A percentile compares a stretch with the other conserved stretches of the same genome.
Conservation (phyloP, 2,113 vertebrate species). For the Catharus minimus region DNA sequence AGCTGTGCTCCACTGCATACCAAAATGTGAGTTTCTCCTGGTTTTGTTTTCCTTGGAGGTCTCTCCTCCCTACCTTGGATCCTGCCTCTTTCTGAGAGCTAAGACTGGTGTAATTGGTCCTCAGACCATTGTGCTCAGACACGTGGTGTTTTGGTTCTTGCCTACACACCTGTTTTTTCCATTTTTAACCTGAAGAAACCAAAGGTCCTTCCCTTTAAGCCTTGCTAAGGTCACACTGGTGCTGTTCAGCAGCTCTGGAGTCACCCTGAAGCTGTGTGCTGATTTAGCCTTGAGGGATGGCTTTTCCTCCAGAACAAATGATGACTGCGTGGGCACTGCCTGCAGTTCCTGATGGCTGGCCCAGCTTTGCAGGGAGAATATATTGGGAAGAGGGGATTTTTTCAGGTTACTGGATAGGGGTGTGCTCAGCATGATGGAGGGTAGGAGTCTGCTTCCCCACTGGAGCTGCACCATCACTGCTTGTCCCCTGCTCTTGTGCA, state of each 20-base stretch:
- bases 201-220: background rate
- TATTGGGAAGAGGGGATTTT: background rate
- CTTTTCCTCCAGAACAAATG: background rate
- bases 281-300: background rate
- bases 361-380: background rate
- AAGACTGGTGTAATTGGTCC: background rate
- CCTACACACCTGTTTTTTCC: background rate
- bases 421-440: background rate
- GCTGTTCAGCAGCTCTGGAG: background rate
- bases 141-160: background rate
- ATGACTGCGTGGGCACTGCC: background rate
- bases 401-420: background rate
- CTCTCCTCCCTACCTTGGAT: background rate
- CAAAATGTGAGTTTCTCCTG: background rate
- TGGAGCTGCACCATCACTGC: background rate
- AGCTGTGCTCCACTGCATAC: background rate
- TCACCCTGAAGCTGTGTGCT: background rate
- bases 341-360: background rate
- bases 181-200: background rate
- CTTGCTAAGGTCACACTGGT: background rate
- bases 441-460: background rate
- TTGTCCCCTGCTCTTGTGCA: background rate
- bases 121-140: background rate
- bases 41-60: background rate
- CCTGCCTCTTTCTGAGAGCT: background rate